Base-by-base conservation (phyloP, 2,113 vertebrate species). In the Raja brachyura region DNA sequence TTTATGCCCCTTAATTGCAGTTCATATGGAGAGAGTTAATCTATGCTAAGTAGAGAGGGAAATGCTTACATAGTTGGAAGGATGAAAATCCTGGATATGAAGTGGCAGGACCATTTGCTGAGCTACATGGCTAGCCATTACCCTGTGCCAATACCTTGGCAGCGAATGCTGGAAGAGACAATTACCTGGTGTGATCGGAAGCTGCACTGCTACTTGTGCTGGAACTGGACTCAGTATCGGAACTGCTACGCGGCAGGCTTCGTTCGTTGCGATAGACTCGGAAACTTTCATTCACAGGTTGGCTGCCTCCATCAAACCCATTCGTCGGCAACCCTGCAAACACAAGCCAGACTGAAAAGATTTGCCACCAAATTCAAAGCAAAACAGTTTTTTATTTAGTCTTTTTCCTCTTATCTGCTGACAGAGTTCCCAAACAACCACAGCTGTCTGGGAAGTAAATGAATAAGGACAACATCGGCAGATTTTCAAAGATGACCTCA, bases 221-320 rank as follows among this genome's bases (percentile, higher is more conserved):
- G 96, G 97, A 99, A 94, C 98, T 99, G 94, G 98, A 99, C 94
- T 99, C 99, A 0, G 99, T 99, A 95, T 99, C 99, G 0, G 98
- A 99, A 95, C 98, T 99, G 95, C 98, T 99, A 0, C 98, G 97
- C 28, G 98, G 99, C 33, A 99, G 97, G 78, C 97, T 99, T 94
- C 98, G 97, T 95, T 99, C 98, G 0, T 97, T 99, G 56, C 99
- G 97, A 95, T 99, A 99, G 33, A 99, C 98, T 10, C 98, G 96
- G 96, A 99, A 99, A 94, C 99, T 99, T 95, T 99, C 98, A 3
- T 99, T 99, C 88, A 99, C 98, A 0, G 98, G 98, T 95, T 99
- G 98, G 95, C 95, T 98, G 94, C 98, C 97, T 0, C 97, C 96
- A 94, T 98, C 98, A 95, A 99, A 99, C 93, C 99, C 98, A 25